A percentile compares a stretch with the other conserved stretches of the same genome.
These are phyloP conservation scores for Falco columbarius DNA, from an alignment of 2,797 vertebrate genomes.

Conservation along the genomic window DNA sequence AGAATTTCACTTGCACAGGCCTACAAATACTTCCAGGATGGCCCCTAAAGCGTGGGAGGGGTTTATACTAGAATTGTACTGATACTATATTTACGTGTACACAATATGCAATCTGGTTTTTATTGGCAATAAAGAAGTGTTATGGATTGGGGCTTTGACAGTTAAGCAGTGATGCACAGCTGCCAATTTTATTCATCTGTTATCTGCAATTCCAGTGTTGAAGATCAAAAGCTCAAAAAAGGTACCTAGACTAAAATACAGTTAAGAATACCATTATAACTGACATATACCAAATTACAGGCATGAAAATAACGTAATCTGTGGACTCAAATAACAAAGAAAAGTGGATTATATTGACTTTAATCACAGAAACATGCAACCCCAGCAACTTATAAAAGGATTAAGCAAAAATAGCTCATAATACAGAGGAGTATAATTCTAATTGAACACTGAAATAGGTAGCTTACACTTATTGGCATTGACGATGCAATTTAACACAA, in stretches of 20 bases:
- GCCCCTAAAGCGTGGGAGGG: neutral
- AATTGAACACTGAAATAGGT: neutral
- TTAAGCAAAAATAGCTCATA: neutral
- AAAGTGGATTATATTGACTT: slow-evolving; percentile 59
- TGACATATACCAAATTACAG: neutral
- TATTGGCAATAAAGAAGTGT: slow-evolving; percentile 31
- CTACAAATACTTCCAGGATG: neutral
- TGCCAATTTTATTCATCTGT: slow-evolving; percentile 4
- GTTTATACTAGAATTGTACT: neutral
- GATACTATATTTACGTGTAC: neutral
- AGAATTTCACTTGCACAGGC: neutral
- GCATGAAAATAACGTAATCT: neutral
- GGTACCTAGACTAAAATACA: neutral
- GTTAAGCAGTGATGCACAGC: neutral
- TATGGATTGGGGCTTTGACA: neutral
- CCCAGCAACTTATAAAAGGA: slow-evolving; percentile 43
- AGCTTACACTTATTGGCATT: neutral
- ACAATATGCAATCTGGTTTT: slow-evolving; percentile 24
- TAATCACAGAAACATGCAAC: slow-evolving; percentile 31
- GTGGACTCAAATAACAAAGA: neutral
- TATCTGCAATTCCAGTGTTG: neutral
- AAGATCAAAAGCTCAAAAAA: neutral
- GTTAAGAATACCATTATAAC: neutral
- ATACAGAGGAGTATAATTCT: slow-evolving; percentile 2
- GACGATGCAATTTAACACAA: neutral